Evolutionary conservation across 2,113 vertebrate genomes (phyloP).

Genomic region (Pyxicephalus adspersus): DNA sequence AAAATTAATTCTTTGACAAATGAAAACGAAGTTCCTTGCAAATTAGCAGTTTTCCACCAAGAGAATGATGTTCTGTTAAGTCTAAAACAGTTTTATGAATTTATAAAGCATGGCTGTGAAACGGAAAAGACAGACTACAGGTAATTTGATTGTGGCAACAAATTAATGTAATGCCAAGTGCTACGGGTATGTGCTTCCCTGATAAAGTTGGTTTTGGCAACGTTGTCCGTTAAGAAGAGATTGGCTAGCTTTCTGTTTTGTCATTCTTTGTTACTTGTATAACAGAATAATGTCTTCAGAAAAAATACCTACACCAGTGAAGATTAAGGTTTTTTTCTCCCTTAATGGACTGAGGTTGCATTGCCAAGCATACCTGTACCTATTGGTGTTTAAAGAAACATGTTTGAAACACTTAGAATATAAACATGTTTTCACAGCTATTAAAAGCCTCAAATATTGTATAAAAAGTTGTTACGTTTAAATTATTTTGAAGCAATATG

Average conservation of each 20-base stretch:
- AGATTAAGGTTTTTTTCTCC: constrained; percentile 84
- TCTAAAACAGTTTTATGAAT: constrained; percentile 76
- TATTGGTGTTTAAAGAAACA: constrained; percentile 15
- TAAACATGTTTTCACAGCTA: neutral
- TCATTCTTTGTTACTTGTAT: constrained; percentile 86
- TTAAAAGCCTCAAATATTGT: too few relatives aligned
- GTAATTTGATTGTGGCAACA: constrained; percentile 83
- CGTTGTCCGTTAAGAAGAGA: constrained; percentile 79
- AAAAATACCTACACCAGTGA: constrained; percentile 85
- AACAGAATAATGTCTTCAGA: constrained; percentile 83
- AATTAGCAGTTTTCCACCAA: constrained; percentile 74
- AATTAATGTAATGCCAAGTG: constrained; percentile 76
- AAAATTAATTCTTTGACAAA: constrained; percentile 71
- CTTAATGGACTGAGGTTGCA: constrained; percentile 78
- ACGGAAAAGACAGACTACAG: constrained; percentile 77
- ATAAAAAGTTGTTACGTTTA: too few relatives aligned
- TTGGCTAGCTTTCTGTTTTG: constrained; percentile 79
- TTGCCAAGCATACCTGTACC: constrained; percentile 62
- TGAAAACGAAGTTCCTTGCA: constrained; percentile 77
- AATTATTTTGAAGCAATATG: too few relatives aligned
- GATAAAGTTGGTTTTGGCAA: constrained; percentile 96
- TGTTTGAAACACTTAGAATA: neutral
- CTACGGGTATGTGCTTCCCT: constrained; percentile 79
- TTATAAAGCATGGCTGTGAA: constrained; percentile 79
- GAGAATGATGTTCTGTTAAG: constrained; percentile 67